Conservation (phyloP, 2,113 vertebrate genomes). For the Peromyscus leucopus region DNA sequence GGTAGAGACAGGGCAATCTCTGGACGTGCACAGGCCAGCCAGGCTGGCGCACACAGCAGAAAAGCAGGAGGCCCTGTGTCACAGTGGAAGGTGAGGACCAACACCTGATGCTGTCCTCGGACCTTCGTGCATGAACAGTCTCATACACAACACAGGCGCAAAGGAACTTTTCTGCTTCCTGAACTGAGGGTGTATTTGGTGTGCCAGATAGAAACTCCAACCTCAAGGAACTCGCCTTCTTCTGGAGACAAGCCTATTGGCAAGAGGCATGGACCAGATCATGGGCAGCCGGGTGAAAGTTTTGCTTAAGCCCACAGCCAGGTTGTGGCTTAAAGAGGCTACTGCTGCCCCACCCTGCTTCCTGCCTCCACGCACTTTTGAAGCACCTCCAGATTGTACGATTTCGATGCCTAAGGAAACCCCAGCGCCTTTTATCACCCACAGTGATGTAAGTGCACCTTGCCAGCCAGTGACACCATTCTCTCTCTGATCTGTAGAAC, state of each 20-base stretch:
- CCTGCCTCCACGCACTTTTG: background rate
- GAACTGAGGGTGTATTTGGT: background rate
- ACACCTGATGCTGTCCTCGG: background rate
- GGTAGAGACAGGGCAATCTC: background rate
- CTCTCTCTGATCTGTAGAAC: background rate
- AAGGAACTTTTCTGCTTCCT: background rate
- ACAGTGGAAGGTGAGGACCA: too few relatives aligned
- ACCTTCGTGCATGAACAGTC: background rate
- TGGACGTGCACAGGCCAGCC: background rate
- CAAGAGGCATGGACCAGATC: background rate
- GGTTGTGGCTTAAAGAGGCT: background rate
- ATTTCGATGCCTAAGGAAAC: background rate
- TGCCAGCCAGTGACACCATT: background rate
- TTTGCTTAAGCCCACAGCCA: background rate
- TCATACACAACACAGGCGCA: background rate
- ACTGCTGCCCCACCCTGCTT: background rate
- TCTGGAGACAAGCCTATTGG: background rate
- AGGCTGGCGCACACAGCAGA: background rate
- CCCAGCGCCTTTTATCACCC: fast-evolving
- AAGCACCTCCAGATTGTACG: background rate
- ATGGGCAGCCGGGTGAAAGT: background rate
- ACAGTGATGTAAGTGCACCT: background rate
- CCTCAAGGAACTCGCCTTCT: background rate
- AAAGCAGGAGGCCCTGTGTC: background rate
- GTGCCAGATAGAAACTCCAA: background rate